Base-by-base conservation (phyloP, 2,888 invertebrate genomes). In the Criorhina ranunculi region DNA sequence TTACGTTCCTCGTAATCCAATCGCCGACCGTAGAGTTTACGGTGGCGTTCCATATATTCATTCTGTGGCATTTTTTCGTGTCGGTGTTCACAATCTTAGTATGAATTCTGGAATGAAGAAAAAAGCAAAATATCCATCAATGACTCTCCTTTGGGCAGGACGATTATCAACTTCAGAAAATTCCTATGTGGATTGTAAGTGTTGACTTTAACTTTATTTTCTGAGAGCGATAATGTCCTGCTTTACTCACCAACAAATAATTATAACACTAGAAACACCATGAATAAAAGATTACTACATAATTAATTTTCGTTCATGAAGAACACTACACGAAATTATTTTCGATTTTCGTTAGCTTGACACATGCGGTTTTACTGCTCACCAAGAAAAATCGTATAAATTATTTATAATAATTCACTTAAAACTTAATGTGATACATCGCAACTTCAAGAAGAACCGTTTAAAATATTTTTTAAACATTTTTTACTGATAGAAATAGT, bases 11-110 rank as follows among this genome's bases (percentile, higher is more conserved):
- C 98, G 95, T 99, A 97, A 93, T 99, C 99, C 86, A 99, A 94
- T 86, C 99, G 95, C 89, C 98, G 95, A 90, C 99, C 99, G 93
- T 98, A 96, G 40, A 99, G 95, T 92, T 99, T 99, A 90, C 97
- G 96, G 92, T 98, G 98, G 87, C 99, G 95, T 90, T 99, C 99
- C 93, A 99, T 99, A 92, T 99, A 98, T 93, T 99, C 99, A 95
- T 99, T 99, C 94, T 99, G 99, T 91, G 98, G 98, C 98, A 98
- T 98, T 37, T 79, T 88, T 66, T 8, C 17, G 69, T 37, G 19
- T 11, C 55, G 17, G 15, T 53, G 33, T 46, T 64, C 35, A 53
- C 60, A 66, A 67, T 59, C 35, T 57, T 24, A 9, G 31, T 60
- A 2, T 6, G 17, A 64, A 12, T 49, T 75, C 81, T 81, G 70